Evolutionary conservation across 2,888 invertebrate genomes (phyloP), one percentile per base, ranked within the genome.

Genomic region (Brachyptera putata): DNA sequence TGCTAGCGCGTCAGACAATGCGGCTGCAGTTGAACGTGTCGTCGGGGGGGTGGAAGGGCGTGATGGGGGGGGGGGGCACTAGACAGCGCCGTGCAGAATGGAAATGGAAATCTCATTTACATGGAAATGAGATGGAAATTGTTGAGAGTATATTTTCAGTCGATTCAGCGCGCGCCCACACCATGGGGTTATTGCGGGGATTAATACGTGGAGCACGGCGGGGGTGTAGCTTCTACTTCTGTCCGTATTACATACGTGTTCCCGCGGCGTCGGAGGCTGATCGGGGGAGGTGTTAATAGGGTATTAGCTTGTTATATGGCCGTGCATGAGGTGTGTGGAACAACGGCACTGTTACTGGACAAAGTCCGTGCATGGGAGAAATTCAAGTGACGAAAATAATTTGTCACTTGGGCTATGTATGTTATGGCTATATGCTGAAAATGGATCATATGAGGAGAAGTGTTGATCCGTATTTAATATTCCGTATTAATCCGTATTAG

Each of bases 81-180:
- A 11, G 14, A 43, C 14, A 14, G 11, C 11, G 13, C 3, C 24
- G 13, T 24, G 22, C 43, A 36, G 50, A 50, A 50, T 50, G 41
- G 56, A 60, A 62, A 62, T 60, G 60, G 57, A 55, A 60, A 55
- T 63, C 63, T 58, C 63, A 63, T 63, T 60, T 63, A 55, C 58
- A 63, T 63, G 63, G 58, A 63, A 61, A 63, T 60, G 60, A 63
- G 63, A 63, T 63, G 63, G 63, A 63, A 63, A 63, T 63, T 63
- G 63, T 63, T 56, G 46, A 36, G 53, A 53, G 58, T 63, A 57
- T 63, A 60, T 60, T 63, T 60, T 58, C 56, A 48, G 34, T 53
- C 34, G 53, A 34, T 16, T 53, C 53, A 34, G 53, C 53, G 18
- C 26, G 22, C 18, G 14, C 11, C 13, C 7, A 22, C 13, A 24